Conservation (phyloP, 2,113 vertebrate species). For the Xiphophorus hellerii region DNA sequence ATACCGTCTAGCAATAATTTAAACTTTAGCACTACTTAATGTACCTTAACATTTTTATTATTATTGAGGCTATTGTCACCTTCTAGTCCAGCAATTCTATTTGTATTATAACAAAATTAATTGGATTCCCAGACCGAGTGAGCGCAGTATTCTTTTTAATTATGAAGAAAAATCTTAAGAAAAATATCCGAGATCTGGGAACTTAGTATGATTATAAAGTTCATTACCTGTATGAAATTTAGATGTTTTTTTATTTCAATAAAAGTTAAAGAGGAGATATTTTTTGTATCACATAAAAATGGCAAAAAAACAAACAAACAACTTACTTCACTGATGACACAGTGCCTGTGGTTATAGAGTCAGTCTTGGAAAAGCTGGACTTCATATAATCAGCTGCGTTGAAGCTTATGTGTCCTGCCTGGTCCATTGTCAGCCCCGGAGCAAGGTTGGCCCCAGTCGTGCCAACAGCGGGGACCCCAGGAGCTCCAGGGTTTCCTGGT, state of each 20-base stretch:
- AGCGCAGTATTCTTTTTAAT: too few species aligned
- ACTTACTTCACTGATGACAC: slow-evolving; percentile 99
- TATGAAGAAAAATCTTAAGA: too few species aligned
- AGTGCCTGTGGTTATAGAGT: slow-evolving; percentile 98
- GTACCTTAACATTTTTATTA: too few species aligned
- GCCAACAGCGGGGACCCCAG: slow-evolving; percentile 62
- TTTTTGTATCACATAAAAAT: neutral
- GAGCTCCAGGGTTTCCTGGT: slow-evolving; percentile 81
- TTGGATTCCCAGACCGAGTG: too few species aligned
- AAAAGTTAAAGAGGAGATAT: neutral
- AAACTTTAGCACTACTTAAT: too few species aligned
- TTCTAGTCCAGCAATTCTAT: too few species aligned
- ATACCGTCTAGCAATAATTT: too few species aligned
- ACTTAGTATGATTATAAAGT: neutral
- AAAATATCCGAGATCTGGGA: too few species aligned
- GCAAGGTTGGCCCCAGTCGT: slow-evolving; percentile 74
- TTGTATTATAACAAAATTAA: too few species aligned
- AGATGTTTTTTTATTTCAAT: neutral
- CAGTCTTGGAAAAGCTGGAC: slow-evolving; percentile 98
- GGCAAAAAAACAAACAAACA: neutral
- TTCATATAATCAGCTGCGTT: slow-evolving; percentile 92
- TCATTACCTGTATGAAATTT: neutral
- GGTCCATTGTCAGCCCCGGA: slow-evolving; percentile 82
- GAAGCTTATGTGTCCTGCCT: slow-evolving; percentile 88
- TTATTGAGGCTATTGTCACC: too few species aligned